phyloP scores from a whole-genome alignment of 2,797 vertebrate species.

The Mormyrops boulengeri region DNA sequence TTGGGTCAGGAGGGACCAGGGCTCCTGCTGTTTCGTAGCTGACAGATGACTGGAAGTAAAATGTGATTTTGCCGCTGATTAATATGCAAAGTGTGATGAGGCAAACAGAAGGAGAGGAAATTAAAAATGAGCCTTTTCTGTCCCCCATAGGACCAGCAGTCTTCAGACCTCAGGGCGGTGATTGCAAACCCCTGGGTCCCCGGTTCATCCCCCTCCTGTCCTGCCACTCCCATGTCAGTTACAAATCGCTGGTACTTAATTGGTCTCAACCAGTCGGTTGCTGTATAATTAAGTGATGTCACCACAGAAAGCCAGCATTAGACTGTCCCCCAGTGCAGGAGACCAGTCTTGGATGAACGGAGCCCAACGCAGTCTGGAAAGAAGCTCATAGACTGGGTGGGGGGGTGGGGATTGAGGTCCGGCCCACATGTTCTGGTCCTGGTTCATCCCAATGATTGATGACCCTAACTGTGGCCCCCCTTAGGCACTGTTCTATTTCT shows the following conservation, averaged over 20 bases:
- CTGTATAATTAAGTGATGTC: background rate
- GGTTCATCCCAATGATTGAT: constrained; percentile 29
- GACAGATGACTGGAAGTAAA: constrained; percentile 4
- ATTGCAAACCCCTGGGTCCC: background rate
- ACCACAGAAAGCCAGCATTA: background rate
- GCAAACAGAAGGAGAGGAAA: constrained; percentile 1
- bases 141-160: background rate
- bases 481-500: constrained; percentile 45
- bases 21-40: background rate
- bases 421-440: constrained; percentile 40
- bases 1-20: background rate
- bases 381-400: background rate
- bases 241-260: background rate
- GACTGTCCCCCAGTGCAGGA: background rate
- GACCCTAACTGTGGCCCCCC: background rate
- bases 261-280: background rate
- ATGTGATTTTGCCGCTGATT: background rate
- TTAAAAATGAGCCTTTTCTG: background rate
- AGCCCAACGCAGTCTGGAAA: background rate
- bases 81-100: background rate
- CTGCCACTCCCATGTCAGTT: background rate
- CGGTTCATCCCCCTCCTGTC: background rate
- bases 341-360: background rate
- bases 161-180: background rate
- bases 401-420: constrained; percentile 31